These are phyloP conservation scores for Drosophila lowei DNA, from an alignment of 1,140 invertebrate species.

Conservation along the genomic window DNA sequence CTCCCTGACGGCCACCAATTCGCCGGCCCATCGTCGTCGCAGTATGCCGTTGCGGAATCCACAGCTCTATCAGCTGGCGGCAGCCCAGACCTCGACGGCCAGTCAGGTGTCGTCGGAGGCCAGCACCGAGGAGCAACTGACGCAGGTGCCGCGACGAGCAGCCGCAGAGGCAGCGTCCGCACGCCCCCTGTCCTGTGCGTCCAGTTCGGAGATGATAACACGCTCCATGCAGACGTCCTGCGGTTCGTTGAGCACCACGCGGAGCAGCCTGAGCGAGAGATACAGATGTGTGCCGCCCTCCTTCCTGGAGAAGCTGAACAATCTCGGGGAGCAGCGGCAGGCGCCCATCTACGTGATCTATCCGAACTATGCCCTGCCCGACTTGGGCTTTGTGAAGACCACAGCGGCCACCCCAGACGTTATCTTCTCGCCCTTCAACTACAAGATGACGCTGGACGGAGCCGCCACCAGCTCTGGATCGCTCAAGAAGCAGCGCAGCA, in stretches of 20 bases:
- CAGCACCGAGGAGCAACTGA: constrained; percentile 78
- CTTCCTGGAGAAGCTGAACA: constrained; percentile 87
- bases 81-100: constrained; percentile 61
- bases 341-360: constrained; percentile 94
- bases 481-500: constrained; percentile 59
- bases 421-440: constrained; percentile 84
- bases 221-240: constrained; percentile 89
- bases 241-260: constrained; percentile 73
- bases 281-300: constrained; percentile 87
- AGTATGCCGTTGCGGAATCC: constrained; percentile 79
- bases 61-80: constrained; percentile 69
- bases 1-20: constrained; percentile 70
- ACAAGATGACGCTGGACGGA: constrained; percentile 77
- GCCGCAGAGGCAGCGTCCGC: constrained; percentile 26
- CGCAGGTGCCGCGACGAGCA: constrained; percentile 58
- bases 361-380: constrained; percentile 95
- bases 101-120: constrained; percentile 76
- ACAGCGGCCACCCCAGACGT: constrained; percentile 85
- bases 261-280: constrained; percentile 75
- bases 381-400: constrained; percentile 91
- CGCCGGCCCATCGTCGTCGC: constrained; percentile 74
- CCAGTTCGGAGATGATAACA: constrained; percentile 86
- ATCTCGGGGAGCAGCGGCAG: constrained; percentile 85
- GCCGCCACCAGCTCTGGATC: constrained; percentile 39
- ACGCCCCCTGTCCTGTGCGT: constrained; percentile 68